These are phyloP conservation scores for Xerus rutilus DNA, from an alignment of 2,797 vertebrate species.

Conservation along the genomic window DNA sequence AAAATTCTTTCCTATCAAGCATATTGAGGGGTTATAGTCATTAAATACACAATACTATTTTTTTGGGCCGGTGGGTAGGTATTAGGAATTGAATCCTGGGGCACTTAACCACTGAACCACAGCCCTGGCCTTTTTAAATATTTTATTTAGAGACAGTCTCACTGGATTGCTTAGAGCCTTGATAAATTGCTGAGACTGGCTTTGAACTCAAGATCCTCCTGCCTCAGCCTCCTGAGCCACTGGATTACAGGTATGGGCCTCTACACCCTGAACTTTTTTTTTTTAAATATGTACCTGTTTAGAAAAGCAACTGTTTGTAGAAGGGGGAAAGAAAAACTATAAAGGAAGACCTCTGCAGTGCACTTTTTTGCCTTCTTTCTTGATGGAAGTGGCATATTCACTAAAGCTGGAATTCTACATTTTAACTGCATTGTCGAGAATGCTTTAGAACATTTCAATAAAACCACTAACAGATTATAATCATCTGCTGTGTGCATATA, in stretches of 20 bases:
- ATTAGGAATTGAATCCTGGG: too few species aligned
- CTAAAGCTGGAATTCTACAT: neutral
- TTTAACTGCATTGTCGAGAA: neutral
- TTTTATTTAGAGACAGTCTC: too few species aligned
- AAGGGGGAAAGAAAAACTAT: neutral
- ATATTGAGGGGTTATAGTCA: neutral
- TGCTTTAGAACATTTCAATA: neutral
- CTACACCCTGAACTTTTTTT: too few species aligned
- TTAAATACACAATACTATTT: neutral
- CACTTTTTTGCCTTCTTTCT: neutral
- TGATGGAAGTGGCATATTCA: slow-evolving; percentile 9
- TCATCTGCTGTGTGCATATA: neutral
- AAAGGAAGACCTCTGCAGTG: neutral
- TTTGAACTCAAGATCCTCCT: too few species aligned
- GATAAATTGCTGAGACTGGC: too few species aligned
- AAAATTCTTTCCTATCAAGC: neutral
- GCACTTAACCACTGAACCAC: too few species aligned
- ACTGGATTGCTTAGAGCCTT: accelerated
- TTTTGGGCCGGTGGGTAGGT: accelerated
- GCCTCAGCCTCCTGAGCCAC: too few species aligned
- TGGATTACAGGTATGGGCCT: too few species aligned
- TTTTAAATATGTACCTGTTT: neutral
- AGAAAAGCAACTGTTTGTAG: neutral
- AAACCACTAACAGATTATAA: slow-evolving; percentile 13
- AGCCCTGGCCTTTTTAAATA: too few species aligned